Evolutionary conservation across 2,797 vertebrate genomes (phyloP), one percentile per base, ranked within the genome.

Genomic region (Pelochelys cantorii): DNA sequence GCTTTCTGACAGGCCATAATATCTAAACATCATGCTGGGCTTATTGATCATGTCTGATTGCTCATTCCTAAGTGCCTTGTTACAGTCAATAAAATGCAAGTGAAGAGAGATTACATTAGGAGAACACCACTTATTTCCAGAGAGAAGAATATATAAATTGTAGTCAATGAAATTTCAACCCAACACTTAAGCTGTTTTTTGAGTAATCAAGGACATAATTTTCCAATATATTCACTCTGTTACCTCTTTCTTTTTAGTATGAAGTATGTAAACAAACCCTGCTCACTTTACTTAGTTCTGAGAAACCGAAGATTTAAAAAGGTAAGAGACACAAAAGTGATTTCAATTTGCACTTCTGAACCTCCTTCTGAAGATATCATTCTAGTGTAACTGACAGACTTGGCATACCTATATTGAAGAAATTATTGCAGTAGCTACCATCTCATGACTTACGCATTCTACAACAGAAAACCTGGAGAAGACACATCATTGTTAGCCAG

Each of bases 41-140:
- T 83, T 89, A 91, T 53, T 85, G 88, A 85, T 86, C 91, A 20
- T 87, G 81, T 71, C 89, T 88, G 54, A 84, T 90, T 84, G 85
- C 1, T 25, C 1, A 53, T 29, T 96, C 85, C 81, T 83, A 74
- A 90, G 34, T 94, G 89, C 79, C 85, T 94, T 92, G 52, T 57
- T 91, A 55, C 20, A 86, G 60, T 71, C 81, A 83, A 86, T 83
- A 94, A 95, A 94, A 93, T 42, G 53, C 77, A 79, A 0, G 1
- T 17, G 37, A 95, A 92, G 78, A 87, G 86, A 3, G 4, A 87
- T 25, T 55, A 86, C 22, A 4, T 65, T 93, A 86, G 13, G 8
- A 82, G 22, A 87, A 71, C 4, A 93, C 31, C 2, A 82, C 0
- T 68, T 68, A 6, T 77, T 89, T 84, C 48, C 81, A 95, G 54